phyloP scores from a whole-genome alignment of 2,888 invertebrate species.

The Zelleria hepariella region DNA sequence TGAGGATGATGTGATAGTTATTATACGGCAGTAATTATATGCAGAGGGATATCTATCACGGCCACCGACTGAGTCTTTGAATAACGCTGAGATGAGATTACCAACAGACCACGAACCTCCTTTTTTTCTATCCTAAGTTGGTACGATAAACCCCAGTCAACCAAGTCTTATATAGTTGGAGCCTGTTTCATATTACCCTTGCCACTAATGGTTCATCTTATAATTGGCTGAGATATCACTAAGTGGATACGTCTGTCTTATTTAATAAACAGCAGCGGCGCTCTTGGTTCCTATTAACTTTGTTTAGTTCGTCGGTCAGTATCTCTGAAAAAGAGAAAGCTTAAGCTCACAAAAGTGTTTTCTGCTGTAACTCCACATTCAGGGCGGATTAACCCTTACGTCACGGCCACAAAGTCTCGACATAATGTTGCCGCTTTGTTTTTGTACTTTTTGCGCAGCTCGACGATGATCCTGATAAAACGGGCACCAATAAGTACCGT shows the following conservation, averaged over 20 bases:
- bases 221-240: background rate
- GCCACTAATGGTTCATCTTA: background rate
- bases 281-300: background rate
- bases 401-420: constrained; percentile 19
- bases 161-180: background rate
- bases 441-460: constrained; percentile 12
- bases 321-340: background rate
- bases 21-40: no score
- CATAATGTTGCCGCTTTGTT: constrained; percentile 10
- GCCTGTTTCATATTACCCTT: background rate
- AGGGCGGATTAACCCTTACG: constrained; percentile 16
- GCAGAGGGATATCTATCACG: no score
- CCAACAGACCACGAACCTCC: no score
- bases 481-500: constrained; percentile 11
- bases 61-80: no score
- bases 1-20: no score
- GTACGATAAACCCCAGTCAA: no score
- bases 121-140: no score
- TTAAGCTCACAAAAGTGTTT: background rate
- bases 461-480: constrained; percentile 12
- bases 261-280: background rate
- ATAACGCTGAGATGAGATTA: no score
- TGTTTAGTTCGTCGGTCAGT: background rate
- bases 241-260: background rate
- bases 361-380: background rate